These are phyloP conservation scores for Ancistrus triradiatus DNA, from an alignment of 2,113 vertebrate genomes.

Conservation along the genomic window DNA sequence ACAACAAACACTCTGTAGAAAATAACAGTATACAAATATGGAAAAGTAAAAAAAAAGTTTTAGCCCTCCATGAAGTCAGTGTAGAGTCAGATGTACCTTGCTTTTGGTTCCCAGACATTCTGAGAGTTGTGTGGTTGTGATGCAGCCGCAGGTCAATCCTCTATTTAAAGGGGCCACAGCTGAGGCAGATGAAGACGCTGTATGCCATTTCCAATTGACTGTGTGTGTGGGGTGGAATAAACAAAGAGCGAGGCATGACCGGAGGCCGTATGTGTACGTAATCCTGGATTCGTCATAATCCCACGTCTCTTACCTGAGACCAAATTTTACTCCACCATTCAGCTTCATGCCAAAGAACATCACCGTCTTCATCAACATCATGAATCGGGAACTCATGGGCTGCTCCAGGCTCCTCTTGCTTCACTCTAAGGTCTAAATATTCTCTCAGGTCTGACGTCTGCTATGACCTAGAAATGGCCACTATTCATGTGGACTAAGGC, in stretches of 20 bases:
- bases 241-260: neutral
- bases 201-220: constrained; percentile 37
- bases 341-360: constrained; percentile 5
- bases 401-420: too few species aligned
- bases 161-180: constrained; percentile 26
- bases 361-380: neutral
- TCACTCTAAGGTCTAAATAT: too few species aligned
- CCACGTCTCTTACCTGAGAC: constrained; percentile 14
- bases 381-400: neutral
- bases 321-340: constrained; percentile 17
- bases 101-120: constrained; percentile 52
- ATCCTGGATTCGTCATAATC: constrained; percentile 13
- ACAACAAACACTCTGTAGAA: too few species aligned
- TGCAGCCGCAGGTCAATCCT: neutral
- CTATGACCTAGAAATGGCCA: too few species aligned
- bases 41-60: neutral
- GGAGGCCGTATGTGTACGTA: constrained; percentile 4
- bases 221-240: constrained; percentile 21
- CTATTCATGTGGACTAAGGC: too few species aligned
- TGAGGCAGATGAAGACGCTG: constrained; percentile 33
- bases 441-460: too few species aligned
- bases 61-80: neutral
- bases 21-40: too few species aligned
- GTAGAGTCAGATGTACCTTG: constrained; percentile 51
- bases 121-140: constrained; percentile 27